Evolutionary conservation across 2,113 vertebrate genomes (phyloP), one percentile per base, ranked within the genome.

Genomic region (Pomatorhinus ruficollis): DNA sequence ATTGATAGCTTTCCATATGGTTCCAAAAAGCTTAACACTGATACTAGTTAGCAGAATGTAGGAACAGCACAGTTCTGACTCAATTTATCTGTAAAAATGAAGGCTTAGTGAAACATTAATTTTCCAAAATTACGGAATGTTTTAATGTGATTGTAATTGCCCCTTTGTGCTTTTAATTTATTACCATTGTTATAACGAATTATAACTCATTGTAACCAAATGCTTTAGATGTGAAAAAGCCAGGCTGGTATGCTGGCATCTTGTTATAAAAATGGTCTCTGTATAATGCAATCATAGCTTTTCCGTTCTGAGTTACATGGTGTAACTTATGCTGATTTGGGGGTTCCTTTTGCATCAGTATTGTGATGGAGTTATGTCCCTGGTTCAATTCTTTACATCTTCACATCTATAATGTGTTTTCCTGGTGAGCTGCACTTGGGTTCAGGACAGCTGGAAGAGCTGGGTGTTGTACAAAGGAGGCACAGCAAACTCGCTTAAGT

Each of bases 121-220:
- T 97, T 97, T 95, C 95, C 87, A 90, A 95, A 97, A 95, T 96
- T 96, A 94, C 16, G 0, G 81, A 87, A 85, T 95, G 89, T 94
- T 97, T 97, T 96, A 97, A 85, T 96, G 85, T 90, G 95, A 96
- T 95, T 97, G 66, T 96, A 97, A 95, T 97, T 95, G 72, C 74
- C 95, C 82, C 69, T 95, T 97, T 96, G 91, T 87, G 63, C 95
- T 95, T 97, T 94, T 92, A 97, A 97, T 95, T 97, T 97, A 87
- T 95, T 95, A 91, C 84, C 64, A 63, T 90, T 79, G 87, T 94
- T 97, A 47, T 63, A 95, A 75, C 44, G 30, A 93, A 87, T 95
- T 95, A 75, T 85, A 96, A 91, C 74, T 95, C 93, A 37, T 81
- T 75, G 78, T 76, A 95, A 93, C 66, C 78, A 94, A 96, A 82